phyloP scores from a whole-genome alignment of 2,888 invertebrate genomes.

The Drosophila borealis region DNA sequence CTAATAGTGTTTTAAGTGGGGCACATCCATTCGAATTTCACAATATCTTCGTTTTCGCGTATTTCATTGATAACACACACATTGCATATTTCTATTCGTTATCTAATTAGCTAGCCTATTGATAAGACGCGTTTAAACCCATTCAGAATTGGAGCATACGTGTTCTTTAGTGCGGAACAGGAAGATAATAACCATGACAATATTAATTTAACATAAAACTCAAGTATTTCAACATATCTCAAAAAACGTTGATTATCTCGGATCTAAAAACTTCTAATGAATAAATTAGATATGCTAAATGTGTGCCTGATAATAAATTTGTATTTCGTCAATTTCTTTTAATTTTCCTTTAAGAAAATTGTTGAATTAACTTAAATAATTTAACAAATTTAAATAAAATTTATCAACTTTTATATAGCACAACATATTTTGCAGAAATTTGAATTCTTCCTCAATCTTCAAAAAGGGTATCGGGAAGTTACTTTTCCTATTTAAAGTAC shows the following conservation, averaged over 20 bases:
- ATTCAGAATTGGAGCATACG: not conserved
- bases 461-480: too few relatives aligned
- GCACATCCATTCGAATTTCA: conserved; percentile 30
- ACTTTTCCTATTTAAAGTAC: too few relatives aligned
- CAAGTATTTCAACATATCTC: not conserved
- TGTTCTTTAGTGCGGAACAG: not conserved
- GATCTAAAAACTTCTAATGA: too few relatives aligned
- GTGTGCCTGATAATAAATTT: too few relatives aligned
- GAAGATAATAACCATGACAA: not conserved
- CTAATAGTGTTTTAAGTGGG: not conserved
- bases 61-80: conserved; percentile 13
- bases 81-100: conserved; percentile 1
- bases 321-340: too few relatives aligned
- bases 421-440: too few relatives aligned
- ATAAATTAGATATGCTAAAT: too few relatives aligned
- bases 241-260: not conserved
- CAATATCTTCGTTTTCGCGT: conserved; percentile 10
- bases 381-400: too few relatives aligned
- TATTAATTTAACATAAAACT: not conserved
- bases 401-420: too few relatives aligned
- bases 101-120: conserved; percentile 6
- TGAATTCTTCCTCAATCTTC: too few relatives aligned
- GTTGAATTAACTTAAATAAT: too few relatives aligned
- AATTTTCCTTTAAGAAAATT: too few relatives aligned
- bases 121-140: not conserved